phyloP scores from a whole-genome alignment of 2,113 vertebrate species.

The Onychostoma macrolepis region DNA sequence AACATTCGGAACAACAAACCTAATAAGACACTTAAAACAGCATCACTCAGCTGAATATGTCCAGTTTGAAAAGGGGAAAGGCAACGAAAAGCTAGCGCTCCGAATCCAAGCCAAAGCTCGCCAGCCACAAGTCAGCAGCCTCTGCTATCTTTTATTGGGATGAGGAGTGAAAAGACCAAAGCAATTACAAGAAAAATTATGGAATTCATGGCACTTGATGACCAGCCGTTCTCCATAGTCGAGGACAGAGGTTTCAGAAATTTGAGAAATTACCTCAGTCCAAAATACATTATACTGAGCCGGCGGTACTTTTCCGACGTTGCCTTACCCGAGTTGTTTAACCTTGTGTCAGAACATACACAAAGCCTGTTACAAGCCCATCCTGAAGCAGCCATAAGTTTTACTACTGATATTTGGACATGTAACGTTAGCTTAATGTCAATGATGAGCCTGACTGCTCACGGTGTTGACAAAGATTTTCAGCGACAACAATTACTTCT shows the following conservation, averaged over 20 bases:
- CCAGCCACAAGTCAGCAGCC: too few species aligned
- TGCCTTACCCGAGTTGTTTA: not conserved
- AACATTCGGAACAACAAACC: too few species aligned
- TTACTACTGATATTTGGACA: not conserved
- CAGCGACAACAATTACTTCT: not conserved
- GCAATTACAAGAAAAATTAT: not conserved
- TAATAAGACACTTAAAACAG: too few species aligned
- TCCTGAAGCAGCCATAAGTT: not conserved
- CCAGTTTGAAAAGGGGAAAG: too few species aligned
- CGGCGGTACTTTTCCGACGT: slow-evolving; percentile 1
- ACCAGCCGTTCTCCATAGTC: slow-evolving; percentile 1
- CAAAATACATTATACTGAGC: not conserved
- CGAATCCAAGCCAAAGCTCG: too few species aligned
- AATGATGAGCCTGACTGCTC: not conserved
- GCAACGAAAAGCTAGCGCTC: too few species aligned
- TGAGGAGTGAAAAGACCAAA: not conserved
- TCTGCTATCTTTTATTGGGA: too few species aligned
- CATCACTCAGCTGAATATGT: too few species aligned
- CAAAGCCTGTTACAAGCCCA: not conserved
- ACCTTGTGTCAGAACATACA: slow-evolving; percentile 6
- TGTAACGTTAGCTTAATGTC: slow-evolving; percentile 23
- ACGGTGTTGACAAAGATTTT: too few species aligned
- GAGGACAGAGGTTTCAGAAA: slow-evolving; percentile 13
- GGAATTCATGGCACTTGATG: not conserved
- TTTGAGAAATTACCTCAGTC: not conserved